phyloP scores from a whole-genome alignment of 2,888 invertebrate genomes.

The Rotaria socialis region DNA sequence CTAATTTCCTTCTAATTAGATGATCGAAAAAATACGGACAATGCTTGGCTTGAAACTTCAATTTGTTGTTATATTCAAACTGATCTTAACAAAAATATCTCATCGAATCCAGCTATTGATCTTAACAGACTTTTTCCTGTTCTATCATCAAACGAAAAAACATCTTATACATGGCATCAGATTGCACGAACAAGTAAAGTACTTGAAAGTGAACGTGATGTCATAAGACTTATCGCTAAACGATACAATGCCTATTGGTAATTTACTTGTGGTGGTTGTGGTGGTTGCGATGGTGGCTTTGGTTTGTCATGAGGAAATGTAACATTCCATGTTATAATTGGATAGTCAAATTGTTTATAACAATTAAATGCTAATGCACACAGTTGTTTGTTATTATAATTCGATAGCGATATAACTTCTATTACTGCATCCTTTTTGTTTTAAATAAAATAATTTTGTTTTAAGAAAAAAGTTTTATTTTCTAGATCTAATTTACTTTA shows the following conservation, averaged over 20 bases:
- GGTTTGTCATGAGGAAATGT: neutral
- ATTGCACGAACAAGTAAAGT: neutral
- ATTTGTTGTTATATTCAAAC: neutral
- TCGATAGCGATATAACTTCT: neutral
- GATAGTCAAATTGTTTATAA: neutral
- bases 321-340: conserved; percentile 26
- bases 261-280: neutral
- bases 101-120: neutral
- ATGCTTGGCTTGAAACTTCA: conserved; percentile 17
- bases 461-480: neutral
- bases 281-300: neutral
- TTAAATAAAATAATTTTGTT: no score
- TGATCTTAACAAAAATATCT: neutral
- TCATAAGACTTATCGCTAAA: conserved; percentile 7
- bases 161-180: neutral
- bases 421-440: neutral
- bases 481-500: neutral
- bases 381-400: neutral
- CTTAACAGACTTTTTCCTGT: neutral
- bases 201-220: conserved; percentile 3
- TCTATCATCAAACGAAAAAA: neutral
- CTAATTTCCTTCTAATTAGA: neutral
- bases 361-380: conserved; percentile 22
- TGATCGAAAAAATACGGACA: neutral
- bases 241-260: conserved; percentile 4